Conservation (phyloP, 2,888 invertebrate species). For the Dascillus cervinus region DNA sequence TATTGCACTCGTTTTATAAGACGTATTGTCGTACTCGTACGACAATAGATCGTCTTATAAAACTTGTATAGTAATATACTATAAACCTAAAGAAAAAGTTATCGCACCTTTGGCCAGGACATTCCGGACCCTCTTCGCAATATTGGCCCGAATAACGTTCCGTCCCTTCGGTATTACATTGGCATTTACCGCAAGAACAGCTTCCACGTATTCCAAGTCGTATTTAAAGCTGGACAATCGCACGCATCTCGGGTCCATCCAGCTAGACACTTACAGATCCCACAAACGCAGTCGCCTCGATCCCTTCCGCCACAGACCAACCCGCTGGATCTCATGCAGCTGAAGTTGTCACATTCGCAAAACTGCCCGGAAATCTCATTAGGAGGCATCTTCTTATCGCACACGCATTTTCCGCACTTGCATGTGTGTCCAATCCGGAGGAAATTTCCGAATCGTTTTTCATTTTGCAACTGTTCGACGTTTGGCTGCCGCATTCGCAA, state of each 20-base stretch:
- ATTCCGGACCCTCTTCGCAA: constrained; percentile 69
- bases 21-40: no score
- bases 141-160: constrained; percentile 50
- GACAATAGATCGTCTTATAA: no score
- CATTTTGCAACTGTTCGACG: constrained; percentile 22
- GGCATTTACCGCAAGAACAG: constrained; percentile 59
- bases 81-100: no score
- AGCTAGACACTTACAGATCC: constrained; percentile 50
- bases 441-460: constrained; percentile 37
- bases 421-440: constrained; percentile 58
- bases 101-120: constrained; percentile 50
- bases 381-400: constrained; percentile 40
- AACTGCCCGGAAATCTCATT: constrained; percentile 52
- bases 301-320: constrained; percentile 50
- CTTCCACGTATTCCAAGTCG: constrained; percentile 49
- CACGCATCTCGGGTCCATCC: constrained; percentile 57
- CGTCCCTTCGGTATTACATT: constrained; percentile 47
- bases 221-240: constrained; percentile 50
- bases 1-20: no score
- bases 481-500: constrained; percentile 55
- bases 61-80: no score
- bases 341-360: constrained; percentile 73
- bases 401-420: constrained; percentile 51
- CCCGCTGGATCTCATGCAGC: constrained; percentile 51
- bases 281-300: constrained; percentile 58